Evolutionary conservation across 2,888 invertebrate genomes (phyloP), one percentile per base, ranked within the genome.

Genomic region (Hypselothyrea guttata): DNA sequence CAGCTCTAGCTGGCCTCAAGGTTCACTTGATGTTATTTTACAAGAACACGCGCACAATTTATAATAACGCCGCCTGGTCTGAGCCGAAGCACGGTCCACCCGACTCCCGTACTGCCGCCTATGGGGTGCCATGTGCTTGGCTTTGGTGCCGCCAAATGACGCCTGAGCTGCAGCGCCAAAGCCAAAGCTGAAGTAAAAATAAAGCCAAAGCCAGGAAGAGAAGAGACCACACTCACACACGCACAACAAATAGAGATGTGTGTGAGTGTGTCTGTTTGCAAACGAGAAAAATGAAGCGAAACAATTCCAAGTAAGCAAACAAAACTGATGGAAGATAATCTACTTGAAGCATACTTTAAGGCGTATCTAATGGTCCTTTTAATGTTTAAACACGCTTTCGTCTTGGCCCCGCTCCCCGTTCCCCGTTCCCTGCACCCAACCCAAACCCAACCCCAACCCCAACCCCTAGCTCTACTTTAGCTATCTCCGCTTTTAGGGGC

Each of bases 281-380:
- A 82, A 77, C 83, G 83, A 79, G 78, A 79, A 79, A 79, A 79
- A 79, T 79, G 85, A 79, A 85, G 79, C 85, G 79, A 79, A 79
- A 79, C 85, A 81, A 83, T 81, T 85, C 84, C 76, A 83, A 85
- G 85, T 83, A 81, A 85, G 86, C 85, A 81, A 81, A 81, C 79
- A 81, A 83, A 81, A 81, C 86, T 84, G 86, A 84, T 84, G 83
- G 85, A 77, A 88, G 87, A 87, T 87, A 87, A 88, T 88, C 87
- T 86, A 69, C 87, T 87, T 86, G 86, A 86, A 87, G 87, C 77
- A 86, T 87, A 86, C 87, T 87, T 88, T 87, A 87, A 87, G 88
- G 87, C 87, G 87, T 86, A 86, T 87, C 86, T 87, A 88, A 87
- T 88, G 86, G 86, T 84, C 84, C 85, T 87, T 84, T 87, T 84